These are phyloP conservation scores for Gymnothorax javanicus DNA, from an alignment of 2,797 vertebrate species.

Conservation along the genomic window DNA sequence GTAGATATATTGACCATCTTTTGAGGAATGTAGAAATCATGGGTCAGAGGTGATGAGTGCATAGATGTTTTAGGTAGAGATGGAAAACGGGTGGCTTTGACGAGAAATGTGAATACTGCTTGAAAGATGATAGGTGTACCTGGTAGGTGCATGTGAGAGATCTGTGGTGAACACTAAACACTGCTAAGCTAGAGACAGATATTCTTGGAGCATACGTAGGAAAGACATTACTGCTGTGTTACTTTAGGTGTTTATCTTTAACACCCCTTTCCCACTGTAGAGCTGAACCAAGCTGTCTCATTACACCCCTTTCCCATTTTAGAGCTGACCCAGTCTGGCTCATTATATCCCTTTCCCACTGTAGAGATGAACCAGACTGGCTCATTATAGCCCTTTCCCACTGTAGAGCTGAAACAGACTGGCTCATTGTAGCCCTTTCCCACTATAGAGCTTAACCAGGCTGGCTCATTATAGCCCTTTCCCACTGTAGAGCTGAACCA, in stretches of 20 bases:
- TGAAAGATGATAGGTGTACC: neutral
- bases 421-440: neutral
- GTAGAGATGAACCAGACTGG: constrained; percentile 4
- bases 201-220: neutral
- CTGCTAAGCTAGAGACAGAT: neutral
- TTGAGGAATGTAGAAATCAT: neutral
- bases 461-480: constrained; percentile 2
- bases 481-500: neutral
- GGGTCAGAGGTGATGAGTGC: neutral
- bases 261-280: neutral
- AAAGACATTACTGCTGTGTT: neutral
- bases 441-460: neutral
- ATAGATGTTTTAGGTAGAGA: neutral
- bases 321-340: neutral
- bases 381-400: neutral
- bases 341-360: neutral
- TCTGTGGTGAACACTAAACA: neutral
- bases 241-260: neutral
- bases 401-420: neutral
- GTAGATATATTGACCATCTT: neutral
- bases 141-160: neutral
- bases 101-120: neutral
- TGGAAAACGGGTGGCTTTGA: neutral
- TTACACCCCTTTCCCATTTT: neutral
- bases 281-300: neutral